Conservation (phyloP, 2,113 vertebrate species). For the Platysteira castanea region DNA sequence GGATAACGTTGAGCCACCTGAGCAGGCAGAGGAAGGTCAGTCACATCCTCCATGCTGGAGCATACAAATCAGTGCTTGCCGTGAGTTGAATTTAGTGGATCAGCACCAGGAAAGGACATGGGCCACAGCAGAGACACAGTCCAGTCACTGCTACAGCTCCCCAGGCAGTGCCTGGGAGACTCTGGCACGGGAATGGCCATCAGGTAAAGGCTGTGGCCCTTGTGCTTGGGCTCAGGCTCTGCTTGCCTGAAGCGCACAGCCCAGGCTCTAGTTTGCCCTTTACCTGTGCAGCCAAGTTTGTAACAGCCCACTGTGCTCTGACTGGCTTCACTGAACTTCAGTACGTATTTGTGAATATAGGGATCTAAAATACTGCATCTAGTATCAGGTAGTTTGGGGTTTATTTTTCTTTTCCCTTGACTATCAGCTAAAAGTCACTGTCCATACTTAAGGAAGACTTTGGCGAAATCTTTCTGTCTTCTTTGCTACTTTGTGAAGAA, state of each 20-base stretch:
- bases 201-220: not conserved
- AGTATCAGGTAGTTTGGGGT: not conserved
- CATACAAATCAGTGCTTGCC: not conserved
- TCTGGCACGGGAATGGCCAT: not conserved
- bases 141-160: not conserved
- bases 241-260: not conserved
- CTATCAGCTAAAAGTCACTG: not conserved
- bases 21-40: not conserved
- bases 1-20: not conserved
- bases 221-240: not conserved
- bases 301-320: not conserved
- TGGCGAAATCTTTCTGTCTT: not conserved
- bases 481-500: not conserved
- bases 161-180: not conserved
- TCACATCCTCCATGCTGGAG: not conserved
- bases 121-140: not conserved
- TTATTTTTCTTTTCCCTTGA: not conserved
- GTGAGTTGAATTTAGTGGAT: not conserved
- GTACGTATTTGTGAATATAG: not conserved
- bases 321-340: not conserved
- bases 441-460: not conserved
- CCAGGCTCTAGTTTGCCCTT: not conserved
- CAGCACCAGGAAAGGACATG: not conserved
- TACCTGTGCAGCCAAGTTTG: not conserved
- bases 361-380: not conserved